phyloP scores from a whole-genome alignment of 2,113 vertebrate genomes.

The Rhinogobius similis region DNA sequence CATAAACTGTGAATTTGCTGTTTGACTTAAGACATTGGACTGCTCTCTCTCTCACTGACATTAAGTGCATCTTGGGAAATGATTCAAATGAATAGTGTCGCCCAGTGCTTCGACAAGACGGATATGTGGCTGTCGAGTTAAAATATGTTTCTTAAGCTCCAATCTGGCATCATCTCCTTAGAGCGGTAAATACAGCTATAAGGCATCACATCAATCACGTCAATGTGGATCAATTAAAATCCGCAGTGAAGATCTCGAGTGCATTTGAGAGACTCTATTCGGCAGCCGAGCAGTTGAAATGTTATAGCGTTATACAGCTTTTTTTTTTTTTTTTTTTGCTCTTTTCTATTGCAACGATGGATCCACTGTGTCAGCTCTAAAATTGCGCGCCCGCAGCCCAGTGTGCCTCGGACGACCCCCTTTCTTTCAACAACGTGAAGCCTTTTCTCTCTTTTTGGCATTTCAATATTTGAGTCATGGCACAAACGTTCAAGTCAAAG shows the following conservation, averaged over 20 bases:
- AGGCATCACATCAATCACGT: conserved; percentile 23
- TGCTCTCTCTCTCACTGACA: conserved; percentile 43
- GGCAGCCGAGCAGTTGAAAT: conserved; percentile 6
- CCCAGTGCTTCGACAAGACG: conserved; percentile 41
- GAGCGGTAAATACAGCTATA: conserved; percentile 10
- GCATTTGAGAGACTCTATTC: conserved; percentile 23
- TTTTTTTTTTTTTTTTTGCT: conserved; percentile 17
- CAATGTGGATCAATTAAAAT: conserved; percentile 35
- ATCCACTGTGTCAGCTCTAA: conserved; percentile 37
- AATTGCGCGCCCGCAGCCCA: conserved; percentile 46
- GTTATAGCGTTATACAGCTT: conserved; percentile 34
- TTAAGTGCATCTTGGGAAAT: conserved; percentile 61
- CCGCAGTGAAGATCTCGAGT: conserved; percentile 13
- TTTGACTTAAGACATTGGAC: conserved; percentile 56
- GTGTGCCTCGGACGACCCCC: conserved; percentile 31
- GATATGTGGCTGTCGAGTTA: conserved; percentile 41
- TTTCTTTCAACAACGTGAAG: conserved; percentile 22
- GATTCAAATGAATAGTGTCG: conserved; percentile 56
- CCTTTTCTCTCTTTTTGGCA: conserved; percentile 30
- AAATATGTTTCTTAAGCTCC: conserved; percentile 31
- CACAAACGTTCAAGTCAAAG: conserved; percentile 33
- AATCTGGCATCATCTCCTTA: conserved; percentile 29
- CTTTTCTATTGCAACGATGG: conserved; percentile 26
- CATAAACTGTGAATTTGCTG: conserved; percentile 39
- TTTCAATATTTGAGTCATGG: conserved; percentile 30